Evolutionary conservation across 2,113 vertebrate genomes (phyloP).

Genomic region (Galbula dea): DNA sequence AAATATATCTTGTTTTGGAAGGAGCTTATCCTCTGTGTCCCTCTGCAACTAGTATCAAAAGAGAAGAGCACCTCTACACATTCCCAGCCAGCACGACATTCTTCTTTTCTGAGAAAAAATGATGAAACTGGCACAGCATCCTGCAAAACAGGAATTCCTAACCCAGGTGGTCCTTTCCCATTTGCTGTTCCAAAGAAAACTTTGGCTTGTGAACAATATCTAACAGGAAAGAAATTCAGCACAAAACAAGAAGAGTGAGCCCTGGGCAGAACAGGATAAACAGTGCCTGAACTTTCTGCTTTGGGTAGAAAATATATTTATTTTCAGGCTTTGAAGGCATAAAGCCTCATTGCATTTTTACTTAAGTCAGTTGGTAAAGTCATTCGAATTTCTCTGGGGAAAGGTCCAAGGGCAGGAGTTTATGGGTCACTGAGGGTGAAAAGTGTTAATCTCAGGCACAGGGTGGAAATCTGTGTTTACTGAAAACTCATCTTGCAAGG

Average conservation of each 20-base stretch:
- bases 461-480: not conserved
- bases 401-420: not conserved
- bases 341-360: not conserved
- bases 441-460: not conserved
- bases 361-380: not conserved
- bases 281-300: not conserved
- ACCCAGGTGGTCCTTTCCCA: constrained; percentile 49
- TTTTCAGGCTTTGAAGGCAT: not conserved
- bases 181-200: constrained; percentile 37
- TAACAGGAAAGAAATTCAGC: constrained; percentile 34
- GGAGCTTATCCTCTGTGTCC: not conserved
- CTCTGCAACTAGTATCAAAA: not conserved
- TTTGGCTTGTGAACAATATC: not conserved
- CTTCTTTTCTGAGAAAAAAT: constrained; percentile 7
- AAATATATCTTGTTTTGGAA: not conserved
- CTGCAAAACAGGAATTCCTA: constrained; percentile 36
- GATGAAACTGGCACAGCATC: constrained; percentile 8
- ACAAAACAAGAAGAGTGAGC: not conserved
- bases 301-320: not conserved
- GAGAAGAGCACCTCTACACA: not conserved
- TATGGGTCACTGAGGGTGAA: not conserved
- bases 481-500: not conserved
- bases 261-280: constrained; percentile 12
- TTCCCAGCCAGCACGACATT: not conserved
- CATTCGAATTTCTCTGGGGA: not conserved